These are phyloP conservation scores for Phlogophora meticulosa DNA, from an alignment of 2,888 invertebrate genomes.

Conservation along the genomic window DNA sequence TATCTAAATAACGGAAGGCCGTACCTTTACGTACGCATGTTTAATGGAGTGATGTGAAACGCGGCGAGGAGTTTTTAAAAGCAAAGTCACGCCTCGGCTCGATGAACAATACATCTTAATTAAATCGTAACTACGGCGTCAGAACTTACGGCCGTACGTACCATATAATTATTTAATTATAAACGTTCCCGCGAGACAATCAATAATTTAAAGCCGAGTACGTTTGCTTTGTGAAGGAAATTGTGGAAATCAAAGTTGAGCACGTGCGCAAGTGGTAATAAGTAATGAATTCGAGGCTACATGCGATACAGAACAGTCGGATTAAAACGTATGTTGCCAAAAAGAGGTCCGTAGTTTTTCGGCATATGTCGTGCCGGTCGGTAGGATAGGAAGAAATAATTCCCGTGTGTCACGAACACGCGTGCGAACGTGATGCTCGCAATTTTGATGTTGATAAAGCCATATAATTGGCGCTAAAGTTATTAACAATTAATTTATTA, in stretches of 20 bases:
- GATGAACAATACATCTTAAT: conserved; percentile 88
- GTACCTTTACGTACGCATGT: conserved; percentile 69
- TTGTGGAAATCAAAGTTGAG: conserved; percentile 58
- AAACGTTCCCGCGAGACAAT: conserved; percentile 74
- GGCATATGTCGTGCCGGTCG: conserved; percentile 56
- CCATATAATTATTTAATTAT: conserved; percentile 85
- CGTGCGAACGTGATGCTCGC: conserved; percentile 65
- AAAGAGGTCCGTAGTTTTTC: conserved; percentile 67
- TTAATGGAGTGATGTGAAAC: conserved; percentile 79
- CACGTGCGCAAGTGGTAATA: conserved; percentile 75
- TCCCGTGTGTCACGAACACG: conserved; percentile 71
- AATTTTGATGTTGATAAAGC: conserved; percentile 55
- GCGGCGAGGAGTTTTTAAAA: conserved; percentile 82
- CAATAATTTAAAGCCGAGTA: conserved; percentile 72
- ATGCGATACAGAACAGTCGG: conserved; percentile 69
- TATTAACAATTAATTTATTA: conserved; percentile 56
- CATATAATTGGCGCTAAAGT: conserved; percentile 53
- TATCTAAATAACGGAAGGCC: conserved; percentile 75
- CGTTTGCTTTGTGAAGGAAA: conserved; percentile 63
- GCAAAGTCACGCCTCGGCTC: conserved; percentile 83
- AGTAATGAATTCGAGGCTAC: conserved; percentile 71
- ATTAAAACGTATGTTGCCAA: conserved; percentile 76
- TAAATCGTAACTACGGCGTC: conserved; percentile 81
- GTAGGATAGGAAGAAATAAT: conserved; percentile 68
- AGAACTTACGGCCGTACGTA: conserved; percentile 76